Evolutionary conservation across 2,113 vertebrate species (phyloP), one percentile per base, ranked within the genome.

Genomic region (Zeus faber): DNA sequence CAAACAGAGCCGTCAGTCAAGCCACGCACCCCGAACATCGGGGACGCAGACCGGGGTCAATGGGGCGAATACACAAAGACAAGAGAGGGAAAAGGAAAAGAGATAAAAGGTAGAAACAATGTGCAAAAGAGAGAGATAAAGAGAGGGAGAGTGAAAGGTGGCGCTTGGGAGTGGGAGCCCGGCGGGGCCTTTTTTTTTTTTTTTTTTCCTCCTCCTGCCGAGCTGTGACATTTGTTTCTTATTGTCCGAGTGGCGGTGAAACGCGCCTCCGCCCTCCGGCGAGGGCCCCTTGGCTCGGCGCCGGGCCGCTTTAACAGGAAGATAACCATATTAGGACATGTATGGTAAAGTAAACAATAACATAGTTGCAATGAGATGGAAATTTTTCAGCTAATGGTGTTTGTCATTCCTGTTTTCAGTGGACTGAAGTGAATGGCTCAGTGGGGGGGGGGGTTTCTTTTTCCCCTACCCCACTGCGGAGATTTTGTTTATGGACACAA

Each of bases 311-410:
- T 91, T 86, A 85, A 90, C 90, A 83, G 88, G 89, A 93, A 94
- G 92, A 91, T 87, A 89, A 95, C 93, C 94, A 95, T 96, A 96
- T 97, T 96, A 96, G 95, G 95, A 92, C 81, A 89, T 86, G 90
- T 88, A 93, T 91, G 92, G 88, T 91, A 94, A 95, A 94, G 92
- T 95, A 93, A 97, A 98, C 95, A 97, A 97, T 95, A 97, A 98
- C 93, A 97, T 85, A 90, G 91, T 95, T 93, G 92, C 91, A 91
- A 92, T 85, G 91, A 93, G 91, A 94, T 93, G 93, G 92, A 93
- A 90, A 88, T 92, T 89, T 91, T 89, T 89, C 79, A 82, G 88
- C 88, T 91, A 91, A 92, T 91, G 88, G 89, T 91, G 91, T 89
- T 93, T 95, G 92, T 93, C 91, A 91, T 89, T 85, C 86, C 85